Conservation (phyloP, 2,888 invertebrate species). For the Hipparchia sbordonii region DNA sequence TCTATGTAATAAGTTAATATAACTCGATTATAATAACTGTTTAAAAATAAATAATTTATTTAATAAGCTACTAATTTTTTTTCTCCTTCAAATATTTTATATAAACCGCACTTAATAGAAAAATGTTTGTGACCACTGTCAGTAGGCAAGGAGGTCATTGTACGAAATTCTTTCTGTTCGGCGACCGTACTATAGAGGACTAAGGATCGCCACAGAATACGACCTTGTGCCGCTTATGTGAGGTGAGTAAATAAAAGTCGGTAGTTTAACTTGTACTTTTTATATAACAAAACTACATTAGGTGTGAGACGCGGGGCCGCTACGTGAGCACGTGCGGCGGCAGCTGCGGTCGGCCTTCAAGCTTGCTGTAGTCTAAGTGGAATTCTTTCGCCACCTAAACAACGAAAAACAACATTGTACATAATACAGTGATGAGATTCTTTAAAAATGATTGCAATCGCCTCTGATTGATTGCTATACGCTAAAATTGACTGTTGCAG, state of each 20-base stretch:
- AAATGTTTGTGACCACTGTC: too few species aligned
- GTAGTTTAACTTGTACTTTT: conserved; percentile 78
- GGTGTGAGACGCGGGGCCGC: conserved; percentile 66
- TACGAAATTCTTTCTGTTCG: too few species aligned
- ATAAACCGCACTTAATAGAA: too few species aligned
- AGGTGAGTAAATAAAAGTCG: conserved; percentile 40
- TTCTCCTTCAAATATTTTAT: too few species aligned
- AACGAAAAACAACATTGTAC: conserved; percentile 30
- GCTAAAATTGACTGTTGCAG: background rate
- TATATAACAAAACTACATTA: conserved; percentile 83
- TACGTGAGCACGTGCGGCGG: conserved; percentile 85
- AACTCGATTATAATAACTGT: too few species aligned
- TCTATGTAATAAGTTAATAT: too few species aligned
- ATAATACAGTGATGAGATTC: background rate
- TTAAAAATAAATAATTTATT: too few species aligned
- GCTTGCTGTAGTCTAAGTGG: conserved; percentile 98
- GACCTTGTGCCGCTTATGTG: too few species aligned
- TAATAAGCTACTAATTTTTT: too few species aligned
- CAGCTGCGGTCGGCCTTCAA: conserved; percentile 95
- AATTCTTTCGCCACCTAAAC: conserved; percentile 96
- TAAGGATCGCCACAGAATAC: background rate
- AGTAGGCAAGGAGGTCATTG: too few species aligned
- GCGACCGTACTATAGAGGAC: too few species aligned
- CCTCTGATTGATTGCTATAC: background rate
- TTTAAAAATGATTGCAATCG: too few species aligned